Evolutionary conservation across 2,797 vertebrate genomes (phyloP), one percentile per base, ranked within the genome.

Genomic region (Myripristis murdjan): DNA sequence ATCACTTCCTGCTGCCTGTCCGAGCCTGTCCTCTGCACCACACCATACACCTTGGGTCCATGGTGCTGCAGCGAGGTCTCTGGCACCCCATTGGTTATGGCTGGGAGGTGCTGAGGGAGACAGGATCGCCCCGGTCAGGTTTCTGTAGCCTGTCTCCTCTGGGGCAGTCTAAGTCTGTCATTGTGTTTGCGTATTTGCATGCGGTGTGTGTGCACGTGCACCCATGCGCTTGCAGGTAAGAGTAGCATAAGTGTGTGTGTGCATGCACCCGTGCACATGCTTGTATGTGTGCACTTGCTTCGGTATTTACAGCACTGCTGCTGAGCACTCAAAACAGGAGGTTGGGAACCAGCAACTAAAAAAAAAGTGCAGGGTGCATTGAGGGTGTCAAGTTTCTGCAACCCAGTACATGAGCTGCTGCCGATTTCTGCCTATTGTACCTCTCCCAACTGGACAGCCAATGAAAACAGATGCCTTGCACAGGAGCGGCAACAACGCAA

Each of bases 1-100:
- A 97, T 97, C 95, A 97, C 96, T 92, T 99, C 97, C 87, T 95
- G 96, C 89, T 95, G 94, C 72, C 93, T 94, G 68, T 95, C 95
- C 18, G 94, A 87, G 81, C 95, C 94, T 0, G 94, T 94, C 87
- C 95, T 91, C 79, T 96, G 96, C 69, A 98, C 97, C 0, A 96
- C 93, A 0, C 95, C 98, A 7, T 96, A 98, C 59, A 97, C 95
- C 90, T 95, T 95, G 37, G 92, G 76, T 74, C 91, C 89, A 47
- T 81, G 80, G 70, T 90, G 93, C 48, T 93, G 91, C 16, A 93
- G 84, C 18, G 92, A 93, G 77, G 89, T 94, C 75, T 93, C 83
- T 65, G 92, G 73, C 75, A 91, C 89, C 81, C 96, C 96, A 93
- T 96, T 96, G 89, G 95, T 91, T 47, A 90, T 78, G 7, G 94